These are phyloP conservation scores for Talpa occidentalis DNA, from an alignment of 2,113 vertebrate species.

Conservation along the genomic window DNA sequence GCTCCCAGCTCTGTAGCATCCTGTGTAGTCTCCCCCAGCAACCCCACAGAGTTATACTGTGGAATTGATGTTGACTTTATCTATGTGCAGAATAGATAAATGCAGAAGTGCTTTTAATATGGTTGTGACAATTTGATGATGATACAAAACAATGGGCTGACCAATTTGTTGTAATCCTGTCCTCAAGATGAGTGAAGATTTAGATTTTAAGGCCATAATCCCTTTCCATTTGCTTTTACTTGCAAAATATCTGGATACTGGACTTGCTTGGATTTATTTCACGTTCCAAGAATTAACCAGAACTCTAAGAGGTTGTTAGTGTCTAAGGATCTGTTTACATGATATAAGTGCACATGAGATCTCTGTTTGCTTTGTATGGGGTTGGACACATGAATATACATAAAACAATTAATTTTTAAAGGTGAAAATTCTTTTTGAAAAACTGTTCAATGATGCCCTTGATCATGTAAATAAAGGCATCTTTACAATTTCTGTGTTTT, in stretches of 20 bases:
- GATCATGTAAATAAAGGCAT: neutral
- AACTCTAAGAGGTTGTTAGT: neutral
- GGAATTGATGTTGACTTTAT: neutral
- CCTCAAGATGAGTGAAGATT: neutral
- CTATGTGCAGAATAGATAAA: neutral
- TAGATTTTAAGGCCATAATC: neutral
- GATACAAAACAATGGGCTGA: neutral
- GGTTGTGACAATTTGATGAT: neutral
- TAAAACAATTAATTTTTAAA: neutral
- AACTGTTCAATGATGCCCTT: neutral
- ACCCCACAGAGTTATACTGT: neutral
- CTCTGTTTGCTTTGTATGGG: neutral
- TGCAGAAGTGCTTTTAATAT: neutral
- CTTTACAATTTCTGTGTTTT: neutral
- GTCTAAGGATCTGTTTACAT: neutral
- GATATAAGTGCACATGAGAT: neutral
- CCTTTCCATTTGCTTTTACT: neutral
- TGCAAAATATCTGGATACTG: neutral
- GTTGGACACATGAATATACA: neutral
- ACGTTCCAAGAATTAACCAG: neutral
- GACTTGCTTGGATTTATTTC: neutral
- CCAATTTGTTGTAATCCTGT: neutral
- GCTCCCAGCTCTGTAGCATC: too few relatives aligned
- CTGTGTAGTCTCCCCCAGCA: neutral
- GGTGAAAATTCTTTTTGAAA: too few relatives aligned